phyloP scores from a whole-genome alignment of 2,888 invertebrate genomes.

The Schizaphis graminum region DNA sequence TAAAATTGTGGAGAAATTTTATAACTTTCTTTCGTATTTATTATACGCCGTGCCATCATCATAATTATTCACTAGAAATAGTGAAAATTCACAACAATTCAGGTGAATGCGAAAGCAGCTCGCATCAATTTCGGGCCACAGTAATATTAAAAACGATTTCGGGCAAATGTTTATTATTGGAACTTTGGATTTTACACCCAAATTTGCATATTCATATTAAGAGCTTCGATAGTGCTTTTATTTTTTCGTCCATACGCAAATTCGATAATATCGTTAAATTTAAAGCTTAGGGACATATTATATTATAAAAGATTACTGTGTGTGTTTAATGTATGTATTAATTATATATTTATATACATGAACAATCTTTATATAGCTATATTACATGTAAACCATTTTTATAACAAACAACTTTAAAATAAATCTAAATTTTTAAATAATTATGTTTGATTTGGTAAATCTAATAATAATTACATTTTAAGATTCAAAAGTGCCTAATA shows the following conservation, averaged over 20 bases:
- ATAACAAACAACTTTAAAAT: not conserved
- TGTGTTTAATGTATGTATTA: not conserved
- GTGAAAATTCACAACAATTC: not conserved
- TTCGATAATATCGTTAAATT: not conserved
- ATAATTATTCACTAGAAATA: conserved; percentile 4
- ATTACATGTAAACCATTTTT: not conserved
- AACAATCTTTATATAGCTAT: not conserved
- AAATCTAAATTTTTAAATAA: not conserved
- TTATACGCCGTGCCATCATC: not conserved
- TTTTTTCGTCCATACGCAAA: not conserved
- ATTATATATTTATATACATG: not conserved
- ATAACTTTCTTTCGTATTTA: not conserved
- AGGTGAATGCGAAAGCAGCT: not conserved
- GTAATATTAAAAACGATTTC: not conserved
- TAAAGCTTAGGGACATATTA: not conserved
- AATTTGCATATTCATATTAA: conserved; percentile 16
- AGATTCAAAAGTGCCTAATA: not conserved
- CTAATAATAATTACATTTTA: not conserved
- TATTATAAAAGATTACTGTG: not conserved
- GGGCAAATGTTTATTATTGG: not conserved
- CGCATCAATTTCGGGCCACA: not conserved
- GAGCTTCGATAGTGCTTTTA: not conserved
- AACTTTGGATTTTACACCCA: not conserved
- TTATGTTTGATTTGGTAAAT: not conserved
- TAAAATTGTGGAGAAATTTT: not conserved